A percentile compares a stretch with the other conserved stretches of the same genome.
phyloP scores from a whole-genome alignment of 2,113 vertebrate species.

The Equus quagga region DNA sequence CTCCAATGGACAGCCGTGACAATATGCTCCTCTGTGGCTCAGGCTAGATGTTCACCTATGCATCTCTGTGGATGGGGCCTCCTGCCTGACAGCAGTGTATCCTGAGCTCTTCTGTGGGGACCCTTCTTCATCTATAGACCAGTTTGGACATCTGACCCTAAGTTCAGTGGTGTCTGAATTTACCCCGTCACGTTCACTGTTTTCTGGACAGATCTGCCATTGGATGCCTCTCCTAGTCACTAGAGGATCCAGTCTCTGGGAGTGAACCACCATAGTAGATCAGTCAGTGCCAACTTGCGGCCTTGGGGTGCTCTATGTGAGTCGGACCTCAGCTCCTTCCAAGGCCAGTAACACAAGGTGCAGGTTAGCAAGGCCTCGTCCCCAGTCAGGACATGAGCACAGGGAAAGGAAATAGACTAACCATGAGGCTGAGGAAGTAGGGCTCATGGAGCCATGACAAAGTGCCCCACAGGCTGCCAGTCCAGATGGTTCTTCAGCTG shows the following conservation, averaged over 20 bases:
- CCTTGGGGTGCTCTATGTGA: not conserved
- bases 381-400: not conserved
- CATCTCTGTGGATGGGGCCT: not conserved
- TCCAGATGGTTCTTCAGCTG: not conserved
- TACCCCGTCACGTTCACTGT: not conserved
- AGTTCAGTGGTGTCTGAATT: not conserved
- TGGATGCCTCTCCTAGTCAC: not conserved
- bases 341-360: not conserved
- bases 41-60: not conserved
- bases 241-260: not conserved
- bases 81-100: not conserved
- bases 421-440: not conserved
- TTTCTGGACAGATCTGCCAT: not conserved
- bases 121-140: not conserved
- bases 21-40: not conserved
- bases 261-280: not conserved
- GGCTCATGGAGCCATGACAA: not conserved
- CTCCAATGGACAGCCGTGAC: not conserved
- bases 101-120: not conserved
- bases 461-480: not conserved
- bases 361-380: not conserved
- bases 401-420: not conserved
- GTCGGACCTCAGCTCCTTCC: not conserved
- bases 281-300: not conserved
- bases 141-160: not conserved